Base-by-base conservation (phyloP, 2,797 vertebrate genomes). In the Siniperca scherzeri region DNA sequence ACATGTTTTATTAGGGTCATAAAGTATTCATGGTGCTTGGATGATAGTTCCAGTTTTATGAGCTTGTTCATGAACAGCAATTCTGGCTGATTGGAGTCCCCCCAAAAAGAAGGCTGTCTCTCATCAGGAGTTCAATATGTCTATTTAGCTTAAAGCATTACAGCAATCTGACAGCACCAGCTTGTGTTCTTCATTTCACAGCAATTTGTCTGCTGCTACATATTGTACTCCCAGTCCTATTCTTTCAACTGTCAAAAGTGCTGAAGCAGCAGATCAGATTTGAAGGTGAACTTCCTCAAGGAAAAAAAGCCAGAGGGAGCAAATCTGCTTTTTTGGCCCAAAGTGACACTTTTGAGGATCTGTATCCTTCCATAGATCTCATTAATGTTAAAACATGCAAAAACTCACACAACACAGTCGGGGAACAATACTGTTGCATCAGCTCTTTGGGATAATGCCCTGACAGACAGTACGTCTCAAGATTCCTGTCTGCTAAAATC, bases 341-440 rank as follows among this genome's bases (percentile, higher is more conserved):
- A 59, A 88, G 86, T 87, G 85, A 81, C 87, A 92, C 62, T 60
- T 84, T 66, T 70, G 78, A 87, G 74, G 64, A 70, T 85, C 62
- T 78, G 67, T 74, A 83, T 87, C 76, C 74, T 72, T 80, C 60
- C 72, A 62, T 27, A 38, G 6, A 77, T 81, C 87, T 88, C 70
- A 92, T 93, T 87, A 91, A 91, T 89, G 87, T 85, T 89, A 89
- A 91, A 90, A 89, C 88, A 90, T 90, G 89, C 84, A 85, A 86
- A 90, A 89, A 55, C 72, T 77, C 30, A 30, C 30, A 30, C 30
- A 30, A 30, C 67, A 65, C 77, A 74, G 66, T 64, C 4, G 13
- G 75, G 44, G 76, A 90, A 86, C 85, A 80, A 85, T 85, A 81
- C 55, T 79, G 75, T 70, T 0, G 9, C 2, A 36, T 92, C 90